Conservation (phyloP, 2,797 vertebrate genomes). For the Hozukius guyotensis region DNA sequence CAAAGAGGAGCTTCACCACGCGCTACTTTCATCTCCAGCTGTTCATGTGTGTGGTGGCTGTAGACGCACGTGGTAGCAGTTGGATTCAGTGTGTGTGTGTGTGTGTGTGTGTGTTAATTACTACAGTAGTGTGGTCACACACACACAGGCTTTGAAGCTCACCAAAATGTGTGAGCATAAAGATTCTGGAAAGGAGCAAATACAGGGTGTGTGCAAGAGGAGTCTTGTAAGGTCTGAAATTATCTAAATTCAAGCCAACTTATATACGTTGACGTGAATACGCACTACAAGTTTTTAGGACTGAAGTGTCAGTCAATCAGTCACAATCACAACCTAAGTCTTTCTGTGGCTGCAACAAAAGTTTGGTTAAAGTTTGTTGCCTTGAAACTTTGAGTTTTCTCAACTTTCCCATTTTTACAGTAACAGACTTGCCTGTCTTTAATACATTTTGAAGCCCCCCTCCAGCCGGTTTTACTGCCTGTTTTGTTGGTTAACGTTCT, state of each 20-base stretch:
- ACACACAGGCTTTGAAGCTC: not conserved
- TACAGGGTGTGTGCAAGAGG: not conserved
- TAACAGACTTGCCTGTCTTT: no score
- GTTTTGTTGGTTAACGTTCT: no score
- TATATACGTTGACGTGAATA: not conserved
- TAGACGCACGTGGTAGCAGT: constrained; percentile 3
- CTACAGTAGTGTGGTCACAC: not conserved
- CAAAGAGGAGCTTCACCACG: constrained; percentile 28
- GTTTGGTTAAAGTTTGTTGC: not conserved
- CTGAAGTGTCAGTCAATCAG: not conserved
- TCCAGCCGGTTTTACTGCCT: no score
- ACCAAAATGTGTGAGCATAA: not conserved
- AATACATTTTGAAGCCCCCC: no score
- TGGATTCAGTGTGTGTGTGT: not conserved
- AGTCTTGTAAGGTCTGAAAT: not conserved
- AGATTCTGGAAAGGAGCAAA: not conserved
- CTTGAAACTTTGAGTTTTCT: no score
- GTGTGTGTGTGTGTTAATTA: not conserved
- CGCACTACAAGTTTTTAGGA: not conserved
- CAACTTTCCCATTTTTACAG: not conserved
- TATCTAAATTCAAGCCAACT: not conserved
- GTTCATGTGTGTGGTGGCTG: constrained; percentile 10
- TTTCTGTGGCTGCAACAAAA: not conserved
- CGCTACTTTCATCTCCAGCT: constrained; percentile 44
- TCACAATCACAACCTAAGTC: not conserved